phyloP scores from a whole-genome alignment of 2,888 invertebrate species.

The Mythimna loreyi region DNA sequence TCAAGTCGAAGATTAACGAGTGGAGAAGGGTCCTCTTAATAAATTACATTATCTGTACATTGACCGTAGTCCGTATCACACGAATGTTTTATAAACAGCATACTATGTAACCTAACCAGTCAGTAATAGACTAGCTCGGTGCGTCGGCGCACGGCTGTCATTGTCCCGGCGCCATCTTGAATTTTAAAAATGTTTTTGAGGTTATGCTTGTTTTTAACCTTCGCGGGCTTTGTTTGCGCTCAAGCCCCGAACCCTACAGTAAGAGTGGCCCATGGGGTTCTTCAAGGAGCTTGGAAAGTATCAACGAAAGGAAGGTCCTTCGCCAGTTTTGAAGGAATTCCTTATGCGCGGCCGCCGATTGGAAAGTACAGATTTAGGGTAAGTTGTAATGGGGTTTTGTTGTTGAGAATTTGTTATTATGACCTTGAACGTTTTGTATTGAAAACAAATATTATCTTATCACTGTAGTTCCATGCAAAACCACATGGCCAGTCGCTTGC shows the following conservation, averaged over 20 bases:
- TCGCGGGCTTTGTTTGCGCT: conserved; percentile 63
- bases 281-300: conserved; percentile 83
- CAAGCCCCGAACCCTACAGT: conserved; percentile 79
- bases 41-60: conserved; percentile 14
- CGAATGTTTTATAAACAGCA: conserved; percentile 16
- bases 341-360: conserved; percentile 92
- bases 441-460: neutral
- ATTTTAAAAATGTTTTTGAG: conserved; percentile 57
- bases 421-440: too few species aligned
- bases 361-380: conserved; percentile 92
- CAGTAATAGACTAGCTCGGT: conserved; percentile 36
- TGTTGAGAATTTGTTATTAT: neutral
- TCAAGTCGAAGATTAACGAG: too few species aligned
- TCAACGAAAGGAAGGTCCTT: conserved; percentile 84
- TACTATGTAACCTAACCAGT: neutral
- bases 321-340: conserved; percentile 92
- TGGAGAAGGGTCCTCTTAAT: neutral
- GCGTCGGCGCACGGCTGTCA: conserved; percentile 43
- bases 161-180: neutral
- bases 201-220: conserved; percentile 69
- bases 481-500: too few species aligned
- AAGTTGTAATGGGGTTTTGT: conserved; percentile 41
- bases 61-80: conserved; percentile 4
- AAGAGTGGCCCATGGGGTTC: conserved; percentile 77
- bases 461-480: neutral